Base-by-base conservation (phyloP, 2,797 vertebrate species). In the Crenichthys baileyi region DNA sequence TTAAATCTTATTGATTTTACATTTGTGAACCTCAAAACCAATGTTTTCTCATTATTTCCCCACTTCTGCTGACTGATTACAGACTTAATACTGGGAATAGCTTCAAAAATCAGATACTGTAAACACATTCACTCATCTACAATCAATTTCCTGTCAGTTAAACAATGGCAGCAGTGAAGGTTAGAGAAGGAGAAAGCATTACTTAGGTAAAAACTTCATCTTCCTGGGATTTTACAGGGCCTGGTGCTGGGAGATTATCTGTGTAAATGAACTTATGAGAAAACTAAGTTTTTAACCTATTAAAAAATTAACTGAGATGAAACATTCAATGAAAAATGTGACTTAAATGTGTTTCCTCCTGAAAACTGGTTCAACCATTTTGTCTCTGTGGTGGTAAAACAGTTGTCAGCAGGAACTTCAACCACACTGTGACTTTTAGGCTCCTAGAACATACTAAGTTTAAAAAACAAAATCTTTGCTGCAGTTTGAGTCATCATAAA, bases 1-100 rank as follows among this genome's bases (percentile, higher is more conserved):
- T 83, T 73, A 87, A 87, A 79, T 46, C 68, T 83, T 51, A 90
- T 87, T 82, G 87, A 91, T 90, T 91, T 85, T 80, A 80, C 75
- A 83, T 88, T 84, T 79, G 72, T 79, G 39, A 77, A 68, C 72
- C 61, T 44, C 79, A 70, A 79, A 76, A 79, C 79, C 79, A 83
- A 84, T 89, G 72, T 82, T 83, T 82, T 72, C 77, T 79, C 50
- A 78, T 80, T 73, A 36, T 73, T 78, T 71, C 72, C 73, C 58
- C 71, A 63, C 46, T 70, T 81, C 73, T 75, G 36, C 73, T 78
- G 75, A 85, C 84, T 65, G 74, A 79, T 87, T 82, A 77, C 63
- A 77, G 73, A 12, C 60, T 4, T 78, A 79, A 76, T 39, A 67
- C 11, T 29, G 61, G 36, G 68, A 73, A 81, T 41, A 73, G 16